Conservation (phyloP, 2,113 vertebrate genomes). For the Cyprinodon variegatus region DNA sequence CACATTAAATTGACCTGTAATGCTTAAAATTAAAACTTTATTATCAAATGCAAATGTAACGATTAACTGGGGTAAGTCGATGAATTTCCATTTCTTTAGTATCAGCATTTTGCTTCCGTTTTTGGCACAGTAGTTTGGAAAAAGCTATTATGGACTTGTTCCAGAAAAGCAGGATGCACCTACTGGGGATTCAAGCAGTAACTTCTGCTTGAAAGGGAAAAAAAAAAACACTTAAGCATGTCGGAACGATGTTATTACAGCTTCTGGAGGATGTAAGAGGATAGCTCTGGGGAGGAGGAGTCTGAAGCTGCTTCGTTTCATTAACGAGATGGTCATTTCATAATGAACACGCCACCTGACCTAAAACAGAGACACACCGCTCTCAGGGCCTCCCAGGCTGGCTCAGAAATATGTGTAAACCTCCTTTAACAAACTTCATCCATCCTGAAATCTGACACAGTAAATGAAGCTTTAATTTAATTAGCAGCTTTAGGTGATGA, state of each 20-base stretch:
- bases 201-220: slow-evolving; percentile 15
- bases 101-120: slow-evolving; percentile 31
- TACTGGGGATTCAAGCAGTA: slow-evolving; percentile 41
- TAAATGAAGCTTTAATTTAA: neutral
- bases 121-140: slow-evolving; percentile 42
- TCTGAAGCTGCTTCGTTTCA: slow-evolving; percentile 49
- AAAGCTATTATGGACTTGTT: slow-evolving; percentile 49
- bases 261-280: slow-evolving; percentile 37
- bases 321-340: slow-evolving; percentile 61
- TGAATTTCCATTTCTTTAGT: neutral
- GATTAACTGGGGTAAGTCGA: neutral
- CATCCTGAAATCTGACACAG: neutral
- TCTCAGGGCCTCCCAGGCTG: neutral
- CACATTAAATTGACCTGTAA: neutral
- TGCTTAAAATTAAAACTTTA: slow-evolving; percentile 21
- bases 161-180: slow-evolving; percentile 35
- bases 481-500: slow-evolving; percentile 13
- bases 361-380: slow-evolving; percentile 24
- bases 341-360: slow-evolving; percentile 52
- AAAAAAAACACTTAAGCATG: slow-evolving; percentile 29
- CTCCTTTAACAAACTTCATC: neutral
- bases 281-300: slow-evolving; percentile 38
- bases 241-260: slow-evolving; percentile 18
- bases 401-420: slow-evolving; percentile 23
- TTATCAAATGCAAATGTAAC: slow-evolving; percentile 28